A percentile compares a stretch with the other conserved stretches of the same genome.
phyloP scores from a whole-genome alignment of 2,888 invertebrate genomes.

The Camponotus fellah region DNA sequence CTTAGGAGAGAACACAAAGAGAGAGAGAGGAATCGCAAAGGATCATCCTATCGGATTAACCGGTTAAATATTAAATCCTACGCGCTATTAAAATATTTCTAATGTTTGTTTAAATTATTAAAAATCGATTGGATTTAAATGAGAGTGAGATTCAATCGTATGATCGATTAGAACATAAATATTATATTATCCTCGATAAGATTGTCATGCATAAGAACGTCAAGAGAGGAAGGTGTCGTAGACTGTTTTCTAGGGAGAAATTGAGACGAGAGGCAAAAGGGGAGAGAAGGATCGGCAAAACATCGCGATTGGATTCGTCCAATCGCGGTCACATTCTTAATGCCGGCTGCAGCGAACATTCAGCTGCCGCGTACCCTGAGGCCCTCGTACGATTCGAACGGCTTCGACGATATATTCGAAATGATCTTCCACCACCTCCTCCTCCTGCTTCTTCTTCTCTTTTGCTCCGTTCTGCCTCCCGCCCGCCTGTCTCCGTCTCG shows the following conservation, averaged over 20 bases:
- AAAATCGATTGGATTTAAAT: too few species aligned
- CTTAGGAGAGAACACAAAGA: constrained; percentile 59
- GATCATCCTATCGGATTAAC: constrained; percentile 36
- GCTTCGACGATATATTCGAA: constrained; percentile 64
- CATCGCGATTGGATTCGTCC: constrained; percentile 56
- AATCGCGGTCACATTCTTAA: constrained; percentile 65
- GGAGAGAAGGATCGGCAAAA: constrained; percentile 7
- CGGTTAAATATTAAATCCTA: constrained; percentile 7
- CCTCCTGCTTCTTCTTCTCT: neutral
- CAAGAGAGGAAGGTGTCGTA: neutral
- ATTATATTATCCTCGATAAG: neutral
- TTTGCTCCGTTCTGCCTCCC: constrained; percentile 14
- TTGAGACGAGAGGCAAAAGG: neutral
- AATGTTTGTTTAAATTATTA: too few species aligned
- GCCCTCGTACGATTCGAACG: constrained; percentile 59
- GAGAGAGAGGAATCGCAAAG: constrained; percentile 30
- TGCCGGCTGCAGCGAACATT: constrained; percentile 62
- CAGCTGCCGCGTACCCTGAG: constrained; percentile 61
- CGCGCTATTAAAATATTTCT: neutral
- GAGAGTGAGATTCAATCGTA: neutral
- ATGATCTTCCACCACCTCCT: constrained; percentile 44
- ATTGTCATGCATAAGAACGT: neutral
- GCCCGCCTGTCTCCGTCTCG: constrained; percentile 24
- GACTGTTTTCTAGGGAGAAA: constrained; percentile 46
- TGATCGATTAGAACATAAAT: neutral